These are phyloP conservation scores for Dusona sp. DNA, from an alignment of 2,888 invertebrate species.

Conservation along the genomic window DNA sequence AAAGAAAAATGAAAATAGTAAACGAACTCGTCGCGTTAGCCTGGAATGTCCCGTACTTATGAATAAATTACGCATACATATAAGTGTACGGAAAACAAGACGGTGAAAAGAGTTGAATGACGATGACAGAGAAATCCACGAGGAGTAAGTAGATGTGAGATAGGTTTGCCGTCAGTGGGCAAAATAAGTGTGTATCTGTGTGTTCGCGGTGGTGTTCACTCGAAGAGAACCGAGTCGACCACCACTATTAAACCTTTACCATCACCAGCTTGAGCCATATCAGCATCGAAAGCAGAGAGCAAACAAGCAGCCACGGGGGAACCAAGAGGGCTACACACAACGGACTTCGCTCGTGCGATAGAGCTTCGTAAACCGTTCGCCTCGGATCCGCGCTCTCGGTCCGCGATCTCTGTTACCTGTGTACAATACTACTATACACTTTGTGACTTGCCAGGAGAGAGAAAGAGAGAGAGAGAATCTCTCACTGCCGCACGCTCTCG, in stretches of 20 bases:
- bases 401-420: conserved; percentile 61
- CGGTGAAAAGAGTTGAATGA: conserved; percentile 41
- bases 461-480: not conserved
- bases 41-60: conserved; percentile 23
- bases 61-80: not conserved
- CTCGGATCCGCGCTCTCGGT: conserved; percentile 56
- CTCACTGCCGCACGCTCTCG: conserved; percentile 58
- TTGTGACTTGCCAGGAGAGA: conserved; percentile 36
- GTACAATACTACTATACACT: conserved; percentile 41
- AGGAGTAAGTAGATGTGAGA: conserved; percentile 43
- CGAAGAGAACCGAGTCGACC: conserved; percentile 43
- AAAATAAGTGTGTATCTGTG: not conserved
- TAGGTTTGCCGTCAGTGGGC: conserved; percentile 33
- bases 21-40: not conserved
- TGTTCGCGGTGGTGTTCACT: conserved; percentile 14
- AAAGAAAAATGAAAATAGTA: not conserved
- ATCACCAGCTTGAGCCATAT: conserved; percentile 44
- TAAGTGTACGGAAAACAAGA: conserved; percentile 12
- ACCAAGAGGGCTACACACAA: conserved; percentile 24
- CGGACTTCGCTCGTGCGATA: conserved; percentile 60
- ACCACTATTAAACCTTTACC: conserved; percentile 10
- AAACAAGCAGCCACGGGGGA: conserved; percentile 35
- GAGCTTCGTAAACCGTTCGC: conserved; percentile 46
- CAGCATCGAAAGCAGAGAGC: conserved; percentile 55
- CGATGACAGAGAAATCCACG: conserved; percentile 55